A percentile compares a stretch with the other conserved stretches of the same genome.
phyloP scores from a whole-genome alignment of 2,113 vertebrate genomes.

The Oceanites oceanicus region DNA sequence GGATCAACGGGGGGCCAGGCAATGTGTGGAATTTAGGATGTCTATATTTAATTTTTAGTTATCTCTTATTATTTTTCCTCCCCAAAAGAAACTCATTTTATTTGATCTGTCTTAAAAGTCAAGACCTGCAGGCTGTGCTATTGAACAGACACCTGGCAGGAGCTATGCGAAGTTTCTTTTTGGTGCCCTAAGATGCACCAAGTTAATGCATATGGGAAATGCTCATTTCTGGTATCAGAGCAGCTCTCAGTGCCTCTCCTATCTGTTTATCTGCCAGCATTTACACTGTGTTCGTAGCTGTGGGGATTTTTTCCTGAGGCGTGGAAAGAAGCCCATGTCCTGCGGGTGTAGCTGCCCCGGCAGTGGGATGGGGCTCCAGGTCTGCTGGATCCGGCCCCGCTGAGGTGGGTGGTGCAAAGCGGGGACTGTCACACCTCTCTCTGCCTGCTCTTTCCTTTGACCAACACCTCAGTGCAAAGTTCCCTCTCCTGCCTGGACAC shows the following conservation, averaged over 20 bases:
- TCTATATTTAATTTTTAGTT: not conserved
- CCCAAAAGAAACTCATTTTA: not conserved
- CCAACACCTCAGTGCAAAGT: fast-evolving
- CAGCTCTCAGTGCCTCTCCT: not conserved
- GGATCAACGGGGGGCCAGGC: not conserved
- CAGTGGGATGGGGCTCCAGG: not conserved
- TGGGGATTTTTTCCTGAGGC: not conserved
- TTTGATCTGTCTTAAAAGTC: not conserved
- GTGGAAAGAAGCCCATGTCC: not conserved
- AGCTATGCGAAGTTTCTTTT: not conserved
- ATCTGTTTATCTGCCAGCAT: not conserved
- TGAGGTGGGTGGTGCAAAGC: fast-evolving
- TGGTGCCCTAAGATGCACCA: not conserved
- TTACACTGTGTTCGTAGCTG: not conserved
- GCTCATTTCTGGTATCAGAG: not conserved
- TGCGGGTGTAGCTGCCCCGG: not conserved
- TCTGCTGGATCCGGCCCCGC: not conserved
- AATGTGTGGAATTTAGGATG: not conserved
- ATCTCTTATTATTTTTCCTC: not conserved
- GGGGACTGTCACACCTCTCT: fast-evolving
- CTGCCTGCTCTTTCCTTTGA: not conserved
- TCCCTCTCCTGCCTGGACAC: not conserved
- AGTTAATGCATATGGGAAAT: not conserved
- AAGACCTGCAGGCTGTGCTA: not conserved
- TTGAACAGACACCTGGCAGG: not conserved